These are phyloP conservation scores for Atherinomorus stipes DNA, from an alignment of 2,113 vertebrate species.

Conservation along the genomic window DNA sequence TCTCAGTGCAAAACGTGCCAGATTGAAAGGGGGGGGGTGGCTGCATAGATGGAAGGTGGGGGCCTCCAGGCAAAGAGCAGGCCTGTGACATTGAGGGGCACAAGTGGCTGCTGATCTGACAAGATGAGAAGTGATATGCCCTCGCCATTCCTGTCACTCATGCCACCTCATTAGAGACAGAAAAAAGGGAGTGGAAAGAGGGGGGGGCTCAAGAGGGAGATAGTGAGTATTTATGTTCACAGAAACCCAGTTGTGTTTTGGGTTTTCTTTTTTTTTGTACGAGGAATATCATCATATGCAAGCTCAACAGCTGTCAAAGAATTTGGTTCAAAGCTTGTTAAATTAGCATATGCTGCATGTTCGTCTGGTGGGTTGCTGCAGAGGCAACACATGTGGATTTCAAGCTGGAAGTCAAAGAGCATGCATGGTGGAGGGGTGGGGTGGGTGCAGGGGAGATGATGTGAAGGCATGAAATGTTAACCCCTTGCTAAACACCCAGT, in stretches of 20 bases:
- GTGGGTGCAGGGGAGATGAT: constrained; percentile 34
- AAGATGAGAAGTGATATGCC: constrained; percentile 81
- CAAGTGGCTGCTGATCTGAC: constrained; percentile 77
- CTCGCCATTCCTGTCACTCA: constrained; percentile 77
- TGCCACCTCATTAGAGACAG: constrained; percentile 77
- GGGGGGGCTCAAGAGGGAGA: constrained; percentile 33
- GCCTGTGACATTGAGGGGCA: constrained; percentile 80
- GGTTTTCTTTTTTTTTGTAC: constrained; percentile 20
- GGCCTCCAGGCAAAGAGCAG: constrained; percentile 72
- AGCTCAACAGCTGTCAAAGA: constrained; percentile 55
- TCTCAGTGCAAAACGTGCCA: constrained; percentile 63
- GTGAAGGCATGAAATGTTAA: constrained; percentile 74
- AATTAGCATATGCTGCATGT: constrained; percentile 55
- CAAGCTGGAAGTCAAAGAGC: constrained; percentile 11
- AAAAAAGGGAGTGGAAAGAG: constrained; percentile 29
- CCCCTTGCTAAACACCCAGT: constrained; percentile 72
- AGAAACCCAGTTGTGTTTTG: constrained; percentile 1
- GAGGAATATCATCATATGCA: constrained; percentile 48
- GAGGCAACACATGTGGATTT: constrained; percentile 30
- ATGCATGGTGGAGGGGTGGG: background rate
- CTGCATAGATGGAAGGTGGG: constrained; percentile 67
- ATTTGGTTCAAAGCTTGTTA: constrained; percentile 55
- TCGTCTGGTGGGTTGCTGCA: constrained; percentile 36
- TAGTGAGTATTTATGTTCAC: constrained; percentile 41
- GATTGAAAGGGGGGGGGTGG: constrained; percentile 53